A percentile compares a stretch with the other conserved stretches of the same genome.
These are phyloP conservation scores for Stictocephala bisonia DNA, from an alignment of 2,888 invertebrate genomes.

Conservation along the genomic window DNA sequence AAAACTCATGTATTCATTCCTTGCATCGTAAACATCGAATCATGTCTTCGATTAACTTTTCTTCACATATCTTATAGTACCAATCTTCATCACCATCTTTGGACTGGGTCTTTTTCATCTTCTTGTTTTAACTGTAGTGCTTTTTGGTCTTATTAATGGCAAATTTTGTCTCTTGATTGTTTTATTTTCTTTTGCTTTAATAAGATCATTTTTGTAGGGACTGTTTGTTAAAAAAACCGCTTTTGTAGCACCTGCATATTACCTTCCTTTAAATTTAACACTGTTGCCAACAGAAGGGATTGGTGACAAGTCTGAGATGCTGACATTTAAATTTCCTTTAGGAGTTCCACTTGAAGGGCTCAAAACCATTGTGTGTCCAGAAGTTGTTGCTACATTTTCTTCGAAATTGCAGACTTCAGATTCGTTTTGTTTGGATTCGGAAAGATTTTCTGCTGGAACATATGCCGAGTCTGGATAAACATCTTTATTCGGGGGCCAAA, in stretches of 20 bases:
- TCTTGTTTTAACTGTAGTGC: no score
- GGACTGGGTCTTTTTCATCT: neutral
- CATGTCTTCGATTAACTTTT: constrained; percentile 24
- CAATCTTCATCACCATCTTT: neutral
- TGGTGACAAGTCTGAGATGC: no score
- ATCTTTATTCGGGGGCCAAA: constrained; percentile 50
- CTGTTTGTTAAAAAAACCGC: constrained; percentile 19
- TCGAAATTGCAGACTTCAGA: neutral
- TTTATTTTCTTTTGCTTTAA: constrained; percentile 2
- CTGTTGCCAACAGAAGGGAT: no score
- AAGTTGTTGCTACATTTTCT: neutral
- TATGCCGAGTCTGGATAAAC: constrained; percentile 11
- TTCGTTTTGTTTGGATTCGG: neutral
- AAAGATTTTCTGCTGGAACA: constrained; percentile 24
- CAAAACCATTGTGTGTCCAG: neutral
- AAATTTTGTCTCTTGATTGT: no score
- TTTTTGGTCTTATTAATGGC: no score
- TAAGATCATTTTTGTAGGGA: constrained; percentile 27
- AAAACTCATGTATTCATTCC: neutral
- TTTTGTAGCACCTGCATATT: neutral
- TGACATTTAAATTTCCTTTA: no score
- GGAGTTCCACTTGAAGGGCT: no score
- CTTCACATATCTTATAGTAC: neutral
- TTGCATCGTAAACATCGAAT: constrained; percentile 12
- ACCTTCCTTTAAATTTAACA: no score